Evolutionary conservation across 2,113 vertebrate genomes (phyloP).

Genomic region (Oncorhynchus kisutch): DNA sequence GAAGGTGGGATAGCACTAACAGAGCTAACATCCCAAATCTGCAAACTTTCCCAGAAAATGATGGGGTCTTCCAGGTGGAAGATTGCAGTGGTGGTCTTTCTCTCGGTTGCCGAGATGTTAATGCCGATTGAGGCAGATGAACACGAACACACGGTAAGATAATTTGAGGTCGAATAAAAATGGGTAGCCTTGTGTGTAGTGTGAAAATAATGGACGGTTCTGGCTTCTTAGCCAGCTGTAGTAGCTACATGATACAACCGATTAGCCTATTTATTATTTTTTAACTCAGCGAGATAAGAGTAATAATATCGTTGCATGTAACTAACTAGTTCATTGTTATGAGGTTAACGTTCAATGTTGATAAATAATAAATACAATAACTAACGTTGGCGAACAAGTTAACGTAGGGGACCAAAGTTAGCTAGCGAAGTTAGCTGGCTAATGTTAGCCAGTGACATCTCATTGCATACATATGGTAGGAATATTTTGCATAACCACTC

Average conservation of each 20-base stretch:
- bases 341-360: no score
- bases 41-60: constrained; percentile 62
- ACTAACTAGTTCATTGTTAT: no score
- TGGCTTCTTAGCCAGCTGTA: neutral
- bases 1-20: constrained; percentile 81
- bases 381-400: no score
- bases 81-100: constrained; percentile 65
- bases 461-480: no score
- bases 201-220: constrained; percentile 67
- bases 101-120: constrained; percentile 64
- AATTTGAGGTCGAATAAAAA: constrained; percentile 56
- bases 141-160: constrained; percentile 91
- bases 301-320: no score
- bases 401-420: neutral
- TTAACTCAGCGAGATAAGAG: no score
- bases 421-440: neutral
- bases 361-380: no score
- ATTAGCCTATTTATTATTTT: no score
- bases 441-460: no score
- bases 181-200: constrained; percentile 26
- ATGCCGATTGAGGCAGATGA: constrained; percentile 81
- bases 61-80: constrained; percentile 76
- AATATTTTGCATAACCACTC: no score
- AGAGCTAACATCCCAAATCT: constrained; percentile 72
- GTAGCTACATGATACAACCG: neutral